Base-by-base conservation (phyloP, 2,888 invertebrate species). In the Scrobipalpa costella region DNA sequence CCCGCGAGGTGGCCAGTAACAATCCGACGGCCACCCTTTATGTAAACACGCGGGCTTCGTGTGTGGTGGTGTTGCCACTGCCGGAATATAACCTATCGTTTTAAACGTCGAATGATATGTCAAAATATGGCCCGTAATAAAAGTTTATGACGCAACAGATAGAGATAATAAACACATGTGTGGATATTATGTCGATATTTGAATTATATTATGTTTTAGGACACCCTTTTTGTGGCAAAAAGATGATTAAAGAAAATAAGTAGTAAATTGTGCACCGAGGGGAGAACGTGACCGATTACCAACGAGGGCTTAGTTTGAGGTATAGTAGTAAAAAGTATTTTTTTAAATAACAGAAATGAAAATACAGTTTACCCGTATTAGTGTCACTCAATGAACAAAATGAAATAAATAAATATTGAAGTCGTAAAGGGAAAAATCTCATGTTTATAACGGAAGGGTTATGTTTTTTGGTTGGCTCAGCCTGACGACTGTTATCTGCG, bases 31-130 rank as follows among this genome's bases (percentile, higher is more conserved):
- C 59, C 62, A 59, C 64, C 62, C 66, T 63, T 63, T 67, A 57
- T 64, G 62, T 64, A 67, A 67, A 67, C 67, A 66, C 63, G 65
- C 65, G 34, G 19, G 65, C 69, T 65, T 57, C 68, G 70, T 70
- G 70, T 70, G 70, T 66, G 70, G 67, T 60, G 60, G 70, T 66
- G 70, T 66, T 60, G 60, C 38, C 2, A 17, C 15, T 47, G 49
- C 49, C 49, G 33, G 2, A 44, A 57, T 59, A 59, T 59, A 62
- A 60, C 61, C 34, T 49, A 57, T 44, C n/a, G 33, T 33, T 60
- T 49, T 60, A 47, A 47, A 49, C 33, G 11, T 38, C 57, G 57
- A 57, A 57, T 38, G 57, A 55, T 55, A 55, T 34, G 33, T 33
- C 55, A 34, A 21, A 52, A 55, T 55, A 34, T 55, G 55, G 55